A percentile compares a stretch with the other conserved stretches of the same genome.
Evolutionary conservation across 1,140 invertebrate genomes (phyloP).

Genomic region (Halictus rubicundus): DNA sequence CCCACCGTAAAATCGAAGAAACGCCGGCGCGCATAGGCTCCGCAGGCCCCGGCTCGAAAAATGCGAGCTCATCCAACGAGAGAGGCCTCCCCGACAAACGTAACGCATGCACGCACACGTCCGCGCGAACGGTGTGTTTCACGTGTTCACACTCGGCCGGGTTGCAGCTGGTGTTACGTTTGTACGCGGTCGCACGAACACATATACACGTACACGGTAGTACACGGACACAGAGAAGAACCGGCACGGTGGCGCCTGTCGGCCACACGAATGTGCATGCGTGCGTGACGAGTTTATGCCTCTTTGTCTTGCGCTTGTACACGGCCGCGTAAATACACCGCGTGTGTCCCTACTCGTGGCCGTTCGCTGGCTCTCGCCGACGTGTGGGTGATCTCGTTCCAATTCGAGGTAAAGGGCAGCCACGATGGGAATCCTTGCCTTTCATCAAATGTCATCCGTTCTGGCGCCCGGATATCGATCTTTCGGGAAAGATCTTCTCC

Average conservation of each 20-base stretch:
- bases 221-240: conserved; percentile 4
- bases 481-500: too few relatives aligned
- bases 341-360: not conserved
- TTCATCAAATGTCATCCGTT: not conserved
- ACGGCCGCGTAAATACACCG: conserved; percentile 6
- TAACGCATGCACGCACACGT: conserved; percentile 53
- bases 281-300: conserved; percentile 72
- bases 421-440: not conserved
- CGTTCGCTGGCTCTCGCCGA: too few relatives aligned
- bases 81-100: conserved; percentile 22
- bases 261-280: conserved; percentile 73
- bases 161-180: conserved; percentile 45
- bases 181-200: not conserved
- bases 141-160: conserved; percentile 40
- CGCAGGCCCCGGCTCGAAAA: conserved; percentile 45
- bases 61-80: conserved; percentile 56
- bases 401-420: not conserved
- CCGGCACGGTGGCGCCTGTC: conserved; percentile 74
- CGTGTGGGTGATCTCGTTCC: conserved; percentile 11
- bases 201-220: not conserved
- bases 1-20: conserved; percentile 5
- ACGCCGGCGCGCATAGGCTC: not conserved
- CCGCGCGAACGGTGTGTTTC: conserved; percentile 38
- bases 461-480: too few relatives aligned
- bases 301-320: conserved; percentile 55